Evolutionary conservation across 2,888 invertebrate species (phyloP), one percentile per base, ranked within the genome.

Genomic region (Eupsilia transversa): DNA sequence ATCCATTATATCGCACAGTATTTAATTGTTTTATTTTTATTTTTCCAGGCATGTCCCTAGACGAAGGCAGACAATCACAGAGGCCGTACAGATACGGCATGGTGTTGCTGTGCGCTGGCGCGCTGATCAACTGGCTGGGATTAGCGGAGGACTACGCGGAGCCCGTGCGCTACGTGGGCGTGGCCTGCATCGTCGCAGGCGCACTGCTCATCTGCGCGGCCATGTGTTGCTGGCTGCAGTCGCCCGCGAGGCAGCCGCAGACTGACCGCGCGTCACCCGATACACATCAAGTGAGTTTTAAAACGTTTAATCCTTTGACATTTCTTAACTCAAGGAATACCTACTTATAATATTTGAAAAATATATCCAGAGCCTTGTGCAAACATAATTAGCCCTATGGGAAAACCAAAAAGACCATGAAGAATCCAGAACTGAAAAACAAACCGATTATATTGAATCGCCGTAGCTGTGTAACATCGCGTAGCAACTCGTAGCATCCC

Each of bases 81-180:
- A 96, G 97, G 88, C 97, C 98, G 74, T 98, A 98, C 94, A 97
- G 97, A 78, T 98, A 97, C 90, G 98, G 98, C 87, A 97, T 98
- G 97, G 97, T 97, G 83, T 93, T 98, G 89, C 95, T 98, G 69
- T 98, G 98, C 92, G 97, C 97, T 71, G 98, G 98, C 35, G 98
- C 97, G 33, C 96, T 98, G 59, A 97, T 98, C 92, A 98, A 98
- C 94, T 98, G 98, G 98, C 94, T 98, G 81, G 97, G 98, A 38
- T 95, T 98, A 83, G 97, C 97, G 0, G 97, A 97, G 90, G 97
- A 97, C 92, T 97, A 97, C 91, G 97, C 97, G 72, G 97, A 97
- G 92, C 97, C 97, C 10, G 97, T 97, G 83, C 96, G 97, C 90
- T 98, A 98, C 92, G 97, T 98, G 85, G 98, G 98, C 82, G 97